Conservation (phyloP, 2,797 vertebrate species). For the Pangasius larnaudii region DNA sequence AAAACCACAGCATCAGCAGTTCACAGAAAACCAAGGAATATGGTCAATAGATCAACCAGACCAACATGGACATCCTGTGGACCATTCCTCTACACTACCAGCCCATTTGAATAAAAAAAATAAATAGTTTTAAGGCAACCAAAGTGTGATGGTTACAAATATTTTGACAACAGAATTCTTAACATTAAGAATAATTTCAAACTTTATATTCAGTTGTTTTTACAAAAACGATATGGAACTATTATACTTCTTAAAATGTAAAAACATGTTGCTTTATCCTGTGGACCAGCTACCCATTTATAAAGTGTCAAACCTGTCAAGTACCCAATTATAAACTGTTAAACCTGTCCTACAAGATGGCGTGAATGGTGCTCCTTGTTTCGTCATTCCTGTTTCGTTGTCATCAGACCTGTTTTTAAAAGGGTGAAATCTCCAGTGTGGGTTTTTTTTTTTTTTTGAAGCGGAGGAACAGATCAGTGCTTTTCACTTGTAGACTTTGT, state of each 20-base stretch:
- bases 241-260: conserved; percentile 7
- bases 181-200: background rate
- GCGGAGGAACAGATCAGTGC: background rate
- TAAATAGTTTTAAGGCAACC: background rate
- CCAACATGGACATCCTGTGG: background rate
- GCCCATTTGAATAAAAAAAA: background rate
- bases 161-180: background rate
- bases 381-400: conserved; percentile 73
- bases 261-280: background rate
- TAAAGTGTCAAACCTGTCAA: conserved; percentile 47
- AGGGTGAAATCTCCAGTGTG: conserved; percentile 12
- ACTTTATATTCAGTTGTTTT: background rate
- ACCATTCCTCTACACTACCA: background rate
- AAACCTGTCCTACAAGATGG: conserved; percentile 73
- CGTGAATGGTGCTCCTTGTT: conserved; percentile 48
- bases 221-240: background rate
- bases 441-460: background rate
- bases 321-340: conserved; percentile 52
- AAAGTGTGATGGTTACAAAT: conserved; percentile 1
- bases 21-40: conserved; percentile 29
- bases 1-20: conserved; percentile 41
- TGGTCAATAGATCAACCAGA: background rate
- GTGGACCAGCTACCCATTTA: conserved; percentile 22
- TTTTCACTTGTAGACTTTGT: background rate
- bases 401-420: conserved; percentile 62